Evolutionary conservation across 2,113 vertebrate genomes (phyloP).

Genomic region (Scatophagus argus): DNA sequence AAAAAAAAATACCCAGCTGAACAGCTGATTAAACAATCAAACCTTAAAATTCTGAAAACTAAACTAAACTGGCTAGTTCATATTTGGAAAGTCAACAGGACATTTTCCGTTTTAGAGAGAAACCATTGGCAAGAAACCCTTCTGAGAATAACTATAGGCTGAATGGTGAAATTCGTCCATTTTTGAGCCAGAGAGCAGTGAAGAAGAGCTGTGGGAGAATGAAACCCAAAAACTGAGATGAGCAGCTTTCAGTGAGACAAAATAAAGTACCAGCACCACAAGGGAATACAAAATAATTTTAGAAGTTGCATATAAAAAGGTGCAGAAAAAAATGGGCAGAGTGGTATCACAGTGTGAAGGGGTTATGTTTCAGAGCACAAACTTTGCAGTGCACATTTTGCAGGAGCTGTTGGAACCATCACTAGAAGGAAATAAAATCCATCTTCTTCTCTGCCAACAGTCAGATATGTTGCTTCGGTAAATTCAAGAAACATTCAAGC

Average conservation of each 20-base stretch:
- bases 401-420: too few relatives aligned
- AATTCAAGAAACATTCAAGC: neutral
- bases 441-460: neutral
- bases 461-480: neutral
- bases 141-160: neutral
- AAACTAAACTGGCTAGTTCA: neutral
- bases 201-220: conserved; percentile 5
- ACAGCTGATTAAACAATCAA: too few relatives aligned
- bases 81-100: neutral
- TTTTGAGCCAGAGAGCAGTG: neutral
- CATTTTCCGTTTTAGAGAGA: neutral
- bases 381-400: neutral
- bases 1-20: too few relatives aligned
- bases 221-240: neutral
- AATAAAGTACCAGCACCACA: neutral
- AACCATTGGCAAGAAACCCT: neutral
- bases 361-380: neutral
- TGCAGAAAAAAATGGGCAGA: neutral
- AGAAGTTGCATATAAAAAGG: neutral
- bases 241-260: neutral
- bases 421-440: neutral
- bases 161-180: neutral
- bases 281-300: neutral
- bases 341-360: neutral
- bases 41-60: too few relatives aligned